Evolutionary conservation across 2,113 vertebrate genomes (phyloP).

Genomic region (Phylloscopus trochiloides): DNA sequence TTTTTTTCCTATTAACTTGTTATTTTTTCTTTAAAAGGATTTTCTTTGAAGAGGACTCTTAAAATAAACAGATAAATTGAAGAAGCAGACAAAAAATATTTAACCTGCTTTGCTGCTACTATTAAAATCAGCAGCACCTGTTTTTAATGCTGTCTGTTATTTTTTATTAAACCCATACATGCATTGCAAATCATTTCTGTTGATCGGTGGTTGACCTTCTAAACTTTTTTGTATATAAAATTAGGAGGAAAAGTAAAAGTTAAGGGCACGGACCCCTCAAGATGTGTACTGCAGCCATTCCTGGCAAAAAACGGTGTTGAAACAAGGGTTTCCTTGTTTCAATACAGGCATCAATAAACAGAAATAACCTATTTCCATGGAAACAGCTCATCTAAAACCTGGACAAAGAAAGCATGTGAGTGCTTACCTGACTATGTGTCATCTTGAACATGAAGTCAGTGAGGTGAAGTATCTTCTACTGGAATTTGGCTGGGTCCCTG

Average conservation of each 20-base stretch:
- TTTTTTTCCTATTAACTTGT: not conserved
- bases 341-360: not conserved
- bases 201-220: not conserved
- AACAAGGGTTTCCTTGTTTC: not conserved
- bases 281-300: not conserved
- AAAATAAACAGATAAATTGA: not conserved
- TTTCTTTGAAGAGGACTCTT: not conserved
- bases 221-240: not conserved
- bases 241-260: not conserved
- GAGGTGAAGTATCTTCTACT: not conserved
- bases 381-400: not conserved
- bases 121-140: not conserved
- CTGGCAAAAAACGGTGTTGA: not conserved
- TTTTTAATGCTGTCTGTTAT: not conserved
- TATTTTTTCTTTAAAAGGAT: not conserved
- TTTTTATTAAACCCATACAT: not conserved
- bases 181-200: not conserved
- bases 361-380: conserved; percentile 19
- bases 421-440: not conserved
- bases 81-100: not conserved
- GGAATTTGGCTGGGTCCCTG: not conserved
- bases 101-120: not conserved
- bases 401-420: not conserved
- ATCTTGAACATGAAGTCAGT: not conserved
- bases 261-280: not conserved